A percentile compares a stretch with the other conserved stretches of the same genome.
Evolutionary conservation across 2,797 vertebrate genomes (phyloP).

Genomic region (Sus cebifrons): DNA sequence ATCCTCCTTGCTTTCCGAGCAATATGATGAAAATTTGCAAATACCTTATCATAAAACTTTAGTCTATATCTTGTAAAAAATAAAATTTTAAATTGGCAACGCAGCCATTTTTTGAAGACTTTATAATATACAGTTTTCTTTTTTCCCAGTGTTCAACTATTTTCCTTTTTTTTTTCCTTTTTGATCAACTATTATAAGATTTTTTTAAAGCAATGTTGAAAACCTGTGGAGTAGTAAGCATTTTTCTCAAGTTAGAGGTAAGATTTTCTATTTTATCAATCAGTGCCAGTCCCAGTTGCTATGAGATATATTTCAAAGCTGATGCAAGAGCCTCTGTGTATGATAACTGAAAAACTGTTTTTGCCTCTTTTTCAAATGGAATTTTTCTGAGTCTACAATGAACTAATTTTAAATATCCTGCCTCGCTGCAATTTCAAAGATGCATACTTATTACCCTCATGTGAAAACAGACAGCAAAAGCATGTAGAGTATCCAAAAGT

Average conservation of each 20-base stretch:
- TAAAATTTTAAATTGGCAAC: neutral
- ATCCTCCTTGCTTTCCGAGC: neutral
- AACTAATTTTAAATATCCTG: slow-evolving; percentile 61
- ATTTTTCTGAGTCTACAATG: slow-evolving; percentile 45
- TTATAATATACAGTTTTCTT: neutral
- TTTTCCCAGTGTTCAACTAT: neutral
- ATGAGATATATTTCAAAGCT: slow-evolving; percentile 51
- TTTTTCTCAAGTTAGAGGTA: slow-evolving; percentile 24
- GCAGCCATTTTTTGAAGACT: neutral
- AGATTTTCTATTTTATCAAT: slow-evolving; percentile 20
- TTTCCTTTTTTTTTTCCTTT: neutral
- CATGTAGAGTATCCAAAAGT: neutral
- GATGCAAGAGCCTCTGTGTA: neutral
- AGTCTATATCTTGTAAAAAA: neutral
- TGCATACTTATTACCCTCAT: slow-evolving; percentile 32
- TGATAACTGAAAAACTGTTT: neutral
- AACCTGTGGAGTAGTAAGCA: neutral
- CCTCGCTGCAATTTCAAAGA: slow-evolving; percentile 64
- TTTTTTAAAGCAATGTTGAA: slow-evolving; percentile 31
- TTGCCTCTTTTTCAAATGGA: neutral
- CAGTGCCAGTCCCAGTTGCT: neutral
- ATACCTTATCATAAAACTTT: neutral
- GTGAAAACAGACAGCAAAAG: slow-evolving; percentile 58
- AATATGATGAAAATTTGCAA: neutral
- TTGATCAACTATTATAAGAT: neutral